phyloP scores from a whole-genome alignment of 92 coral and sea anemone genomes.

The Meandrina meandrites region DNA sequence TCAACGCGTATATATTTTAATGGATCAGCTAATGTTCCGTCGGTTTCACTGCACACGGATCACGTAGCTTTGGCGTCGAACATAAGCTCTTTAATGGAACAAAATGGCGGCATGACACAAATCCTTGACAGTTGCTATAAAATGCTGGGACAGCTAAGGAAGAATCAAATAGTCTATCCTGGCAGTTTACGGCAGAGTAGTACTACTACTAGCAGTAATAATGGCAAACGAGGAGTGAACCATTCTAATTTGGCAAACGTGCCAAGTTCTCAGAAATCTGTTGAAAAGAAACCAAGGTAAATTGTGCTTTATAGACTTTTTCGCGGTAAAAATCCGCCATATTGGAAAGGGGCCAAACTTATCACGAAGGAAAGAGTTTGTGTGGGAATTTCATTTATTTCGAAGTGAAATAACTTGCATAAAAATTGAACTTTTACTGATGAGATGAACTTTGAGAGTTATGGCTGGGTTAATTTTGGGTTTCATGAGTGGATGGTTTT shows the following conservation, averaged over 20 bases:
- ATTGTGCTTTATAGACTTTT: background rate
- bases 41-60: slow-evolving; percentile 37
- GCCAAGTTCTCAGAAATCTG: background rate
- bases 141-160: slow-evolving; percentile 13
- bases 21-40: slow-evolving; percentile 8
- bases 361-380: too few relatives aligned
- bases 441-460: too few relatives aligned
- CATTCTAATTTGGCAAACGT: slow-evolving; percentile 22
- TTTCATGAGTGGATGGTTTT: too few relatives aligned
- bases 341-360: background rate
- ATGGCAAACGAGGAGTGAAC: slow-evolving; percentile 9
- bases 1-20: slow-evolving; percentile 28
- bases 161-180: background rate
- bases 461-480: too few relatives aligned
- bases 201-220: background rate
- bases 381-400: too few relatives aligned
- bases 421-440: too few relatives aligned
- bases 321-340: too few relatives aligned
- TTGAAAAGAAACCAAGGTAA: slow-evolving; percentile 18
- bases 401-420: too few relatives aligned
- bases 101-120: slow-evolving; percentile 2
- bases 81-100: slow-evolving; percentile 6
- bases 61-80: slow-evolving; percentile 32
- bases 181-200: background rate
- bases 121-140: slow-evolving; percentile 16